A percentile compares a stretch with the other conserved stretches of the same genome.
Conservation (phyloP, 1,140 invertebrate species). For the Orius insidiosus region DNA sequence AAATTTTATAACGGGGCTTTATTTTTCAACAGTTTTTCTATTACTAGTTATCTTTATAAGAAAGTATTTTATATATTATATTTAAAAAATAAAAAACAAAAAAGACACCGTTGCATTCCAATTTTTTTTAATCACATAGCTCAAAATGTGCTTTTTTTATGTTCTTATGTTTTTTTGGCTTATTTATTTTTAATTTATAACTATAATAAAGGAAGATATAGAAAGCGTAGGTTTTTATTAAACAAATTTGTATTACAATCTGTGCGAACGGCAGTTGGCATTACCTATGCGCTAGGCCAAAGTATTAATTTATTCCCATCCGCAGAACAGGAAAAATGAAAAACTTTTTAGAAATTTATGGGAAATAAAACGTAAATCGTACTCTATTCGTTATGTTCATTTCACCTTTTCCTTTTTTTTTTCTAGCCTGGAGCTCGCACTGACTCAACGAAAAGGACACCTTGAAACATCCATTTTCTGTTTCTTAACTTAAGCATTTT, state of each 20-base stretch:
- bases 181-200: too few species aligned
- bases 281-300: conserved; percentile 18
- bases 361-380: conserved; percentile 14
- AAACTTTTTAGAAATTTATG: conserved; percentile 11
- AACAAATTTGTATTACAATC: conserved; percentile 10
- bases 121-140: conserved; percentile 8
- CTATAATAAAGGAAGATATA: conserved; percentile 3
- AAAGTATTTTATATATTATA: background rate
- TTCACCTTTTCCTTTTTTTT: background rate
- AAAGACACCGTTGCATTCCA: conserved; percentile 16
- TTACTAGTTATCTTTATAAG: conserved; percentile 13
- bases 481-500: too few species aligned
- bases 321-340: conserved; percentile 13
- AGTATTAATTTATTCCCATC: conserved; percentile 19
- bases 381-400: background rate
- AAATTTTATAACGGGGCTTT: conserved; percentile 5
- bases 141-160: conserved; percentile 14
- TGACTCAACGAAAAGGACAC: too few species aligned
- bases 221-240: conserved; percentile 10
- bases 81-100: conserved; percentile 13
- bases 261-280: conserved; percentile 1
- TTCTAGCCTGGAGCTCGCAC: too few species aligned
- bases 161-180: conserved; percentile 10
- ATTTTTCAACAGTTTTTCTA: conserved; percentile 11
- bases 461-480: too few species aligned